Conservation (phyloP, 2,797 vertebrate genomes). For the Enteromius unitaeniatus region DNA sequence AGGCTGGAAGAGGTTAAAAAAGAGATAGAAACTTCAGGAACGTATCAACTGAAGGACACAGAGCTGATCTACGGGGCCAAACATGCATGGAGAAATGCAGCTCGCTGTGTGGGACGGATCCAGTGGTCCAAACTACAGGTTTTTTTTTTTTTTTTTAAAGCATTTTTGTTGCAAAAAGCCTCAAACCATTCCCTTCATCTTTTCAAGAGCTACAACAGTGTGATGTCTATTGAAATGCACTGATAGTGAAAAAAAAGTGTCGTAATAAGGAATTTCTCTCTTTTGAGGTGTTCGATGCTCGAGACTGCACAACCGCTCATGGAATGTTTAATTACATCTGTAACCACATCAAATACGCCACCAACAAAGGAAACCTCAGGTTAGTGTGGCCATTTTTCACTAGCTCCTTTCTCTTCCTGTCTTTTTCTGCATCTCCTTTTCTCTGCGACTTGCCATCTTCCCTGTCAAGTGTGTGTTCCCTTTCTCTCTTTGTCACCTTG, state of each 20-base stretch:
- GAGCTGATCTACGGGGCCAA: slow-evolving; percentile 98
- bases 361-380: slow-evolving; percentile 99
- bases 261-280: slow-evolving; percentile 41
- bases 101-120: slow-evolving; percentile 95
- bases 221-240: slow-evolving; percentile 1
- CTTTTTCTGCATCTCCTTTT: slow-evolving; percentile 49
- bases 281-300: slow-evolving; percentile 92
- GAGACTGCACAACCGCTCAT: slow-evolving; percentile 95
- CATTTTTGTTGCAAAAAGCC: neutral
- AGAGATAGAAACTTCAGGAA: slow-evolving; percentile 88
- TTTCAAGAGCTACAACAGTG: neutral
- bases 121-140: slow-evolving; percentile 99
- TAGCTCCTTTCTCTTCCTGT: neutral
- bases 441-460: neutral
- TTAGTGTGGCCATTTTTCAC: slow-evolving; percentile 65
- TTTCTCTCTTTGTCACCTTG: slow-evolving; percentile 38
- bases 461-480: slow-evolving; percentile 58
- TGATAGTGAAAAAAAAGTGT: slow-evolving; percentile 10
- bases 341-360: slow-evolving; percentile 98
- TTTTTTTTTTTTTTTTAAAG: neutral
- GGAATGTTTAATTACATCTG: slow-evolving; percentile 99
- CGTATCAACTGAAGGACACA: slow-evolving; percentile 94
- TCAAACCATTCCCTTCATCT: neutral
- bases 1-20: slow-evolving; percentile 92
- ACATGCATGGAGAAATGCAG: slow-evolving; percentile 95